These are phyloP conservation scores for Cephalopachus bancanus DNA, from an alignment of 2,797 vertebrate genomes.

Conservation along the genomic window DNA sequence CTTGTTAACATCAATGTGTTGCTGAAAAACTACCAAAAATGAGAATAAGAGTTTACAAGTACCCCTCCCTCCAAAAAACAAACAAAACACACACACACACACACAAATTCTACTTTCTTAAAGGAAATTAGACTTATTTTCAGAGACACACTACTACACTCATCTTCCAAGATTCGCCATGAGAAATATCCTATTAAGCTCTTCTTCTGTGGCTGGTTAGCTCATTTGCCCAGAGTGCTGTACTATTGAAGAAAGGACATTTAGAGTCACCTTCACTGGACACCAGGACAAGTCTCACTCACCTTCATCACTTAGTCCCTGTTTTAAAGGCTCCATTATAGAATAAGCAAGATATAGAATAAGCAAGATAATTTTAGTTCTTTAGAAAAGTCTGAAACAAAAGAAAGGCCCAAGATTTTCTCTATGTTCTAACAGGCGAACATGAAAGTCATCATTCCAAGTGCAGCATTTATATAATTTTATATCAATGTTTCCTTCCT, in stretches of 20 bases:
- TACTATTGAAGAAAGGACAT: background rate
- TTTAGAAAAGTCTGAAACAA: slow-evolving; percentile 44
- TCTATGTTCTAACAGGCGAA: background rate
- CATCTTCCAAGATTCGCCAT: background rate
- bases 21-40: slow-evolving; percentile 42
- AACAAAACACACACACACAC: no score
- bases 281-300: background rate
- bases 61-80: no score
- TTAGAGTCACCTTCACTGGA: background rate
- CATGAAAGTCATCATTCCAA: background rate
- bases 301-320: background rate
- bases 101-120: slow-evolving; percentile 23
- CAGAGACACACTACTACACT: background rate
- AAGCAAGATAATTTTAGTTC: background rate
- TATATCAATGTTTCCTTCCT: background rate
- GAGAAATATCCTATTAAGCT: background rate
- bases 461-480: background rate
- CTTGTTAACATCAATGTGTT: background rate
- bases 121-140: slow-evolving; percentile 27
- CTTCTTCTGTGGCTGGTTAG: background rate
- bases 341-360: background rate
- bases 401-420: slow-evolving; percentile 14
- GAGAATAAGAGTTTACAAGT: background rate
- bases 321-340: background rate
- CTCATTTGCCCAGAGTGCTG: background rate